A percentile compares a stretch with the other conserved stretches of the same genome.
phyloP scores from a whole-genome alignment of 1,140 invertebrate genomes.

The Atta cephalotes region DNA sequence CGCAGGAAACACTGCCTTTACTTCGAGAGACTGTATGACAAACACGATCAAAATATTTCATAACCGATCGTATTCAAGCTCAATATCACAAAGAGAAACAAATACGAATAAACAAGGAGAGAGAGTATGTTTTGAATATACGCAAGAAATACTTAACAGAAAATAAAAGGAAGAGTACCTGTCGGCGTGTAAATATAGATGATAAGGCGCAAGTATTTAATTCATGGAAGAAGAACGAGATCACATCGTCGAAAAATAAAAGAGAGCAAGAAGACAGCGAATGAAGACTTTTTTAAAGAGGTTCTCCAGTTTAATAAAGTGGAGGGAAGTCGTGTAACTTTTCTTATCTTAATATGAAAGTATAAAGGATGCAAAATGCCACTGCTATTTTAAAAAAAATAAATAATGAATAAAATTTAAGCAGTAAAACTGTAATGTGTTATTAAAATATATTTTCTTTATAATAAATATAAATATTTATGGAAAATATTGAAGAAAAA shows the following conservation, averaged over 20 bases:
- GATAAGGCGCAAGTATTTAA: constrained; percentile 72
- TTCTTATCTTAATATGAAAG: no score
- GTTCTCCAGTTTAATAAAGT: no score
- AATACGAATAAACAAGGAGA: neutral
- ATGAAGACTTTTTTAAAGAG: no score
- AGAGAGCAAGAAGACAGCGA: constrained; percentile 10
- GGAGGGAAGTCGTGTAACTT: no score
- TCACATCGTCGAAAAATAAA: constrained; percentile 11
- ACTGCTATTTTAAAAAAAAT: no score
- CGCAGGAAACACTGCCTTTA: constrained; percentile 63
- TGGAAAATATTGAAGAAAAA: no score
- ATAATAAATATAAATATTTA: no score
- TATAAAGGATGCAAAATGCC: no score
- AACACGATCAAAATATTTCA: constrained; percentile 28
- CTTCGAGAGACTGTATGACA: constrained; percentile 64
- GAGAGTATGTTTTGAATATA: constrained; percentile 31
- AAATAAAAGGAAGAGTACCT: constrained; percentile 64
- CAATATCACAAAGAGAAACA: constrained; percentile 27
- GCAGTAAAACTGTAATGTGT: no score
- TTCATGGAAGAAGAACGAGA: constrained; percentile 35
- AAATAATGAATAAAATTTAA: no score
- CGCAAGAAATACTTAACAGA: constrained; percentile 27
- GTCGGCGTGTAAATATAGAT: constrained; percentile 79
- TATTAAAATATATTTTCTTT: no score
- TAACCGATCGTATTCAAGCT: constrained; percentile 10